These are phyloP conservation scores for Octodonta nipae DNA, from an alignment of 2,888 invertebrate species.

Conservation along the genomic window DNA sequence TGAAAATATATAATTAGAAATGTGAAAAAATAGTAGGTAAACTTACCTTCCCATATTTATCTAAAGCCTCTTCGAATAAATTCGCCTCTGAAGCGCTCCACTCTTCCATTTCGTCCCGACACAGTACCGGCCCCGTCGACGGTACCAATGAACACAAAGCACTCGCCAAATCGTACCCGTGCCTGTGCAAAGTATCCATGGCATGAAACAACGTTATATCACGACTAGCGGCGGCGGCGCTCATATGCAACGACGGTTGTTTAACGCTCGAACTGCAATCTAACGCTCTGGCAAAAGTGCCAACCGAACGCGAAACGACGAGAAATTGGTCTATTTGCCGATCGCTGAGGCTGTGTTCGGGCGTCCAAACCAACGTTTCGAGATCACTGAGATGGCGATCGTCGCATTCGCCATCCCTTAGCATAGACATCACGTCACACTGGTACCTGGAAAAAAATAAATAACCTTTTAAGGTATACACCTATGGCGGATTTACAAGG, in stretches of 20 bases:
- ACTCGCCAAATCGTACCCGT: slow-evolving; percentile 79
- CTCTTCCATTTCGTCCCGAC: slow-evolving; percentile 99
- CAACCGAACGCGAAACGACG: slow-evolving; percentile 85
- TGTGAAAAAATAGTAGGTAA: too few species aligned
- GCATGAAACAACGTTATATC: slow-evolving; percentile 98
- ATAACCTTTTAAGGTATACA: slow-evolving; percentile 55
- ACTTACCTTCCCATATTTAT: slow-evolving; percentile 75
- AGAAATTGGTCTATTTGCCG: slow-evolving; percentile 98
- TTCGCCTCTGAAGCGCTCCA: slow-evolving; percentile 99
- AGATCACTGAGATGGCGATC: slow-evolving; percentile 41
- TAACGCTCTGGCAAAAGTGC: slow-evolving; percentile 95
- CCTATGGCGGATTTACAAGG: too few species aligned
- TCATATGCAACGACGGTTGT: slow-evolving; percentile 97
- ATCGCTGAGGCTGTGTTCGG: slow-evolving; percentile 80
- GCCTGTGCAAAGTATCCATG: slow-evolving; percentile 87
- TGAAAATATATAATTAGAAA: too few species aligned
- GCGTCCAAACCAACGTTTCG: slow-evolving; percentile 91
- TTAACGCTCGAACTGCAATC: slow-evolving; percentile 97
- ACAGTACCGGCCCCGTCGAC: slow-evolving; percentile 86
- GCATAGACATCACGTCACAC: slow-evolving; percentile 75
- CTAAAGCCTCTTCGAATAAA: slow-evolving; percentile 96
- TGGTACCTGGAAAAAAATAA: slow-evolving; percentile 57
- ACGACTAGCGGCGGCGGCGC: slow-evolving; percentile 95
- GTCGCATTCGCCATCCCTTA: slow-evolving; percentile 52
- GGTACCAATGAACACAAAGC: slow-evolving; percentile 89